These are phyloP conservation scores for Malachius bipustulatus DNA, from an alignment of 2,888 invertebrate species.

Conservation along the genomic window DNA sequence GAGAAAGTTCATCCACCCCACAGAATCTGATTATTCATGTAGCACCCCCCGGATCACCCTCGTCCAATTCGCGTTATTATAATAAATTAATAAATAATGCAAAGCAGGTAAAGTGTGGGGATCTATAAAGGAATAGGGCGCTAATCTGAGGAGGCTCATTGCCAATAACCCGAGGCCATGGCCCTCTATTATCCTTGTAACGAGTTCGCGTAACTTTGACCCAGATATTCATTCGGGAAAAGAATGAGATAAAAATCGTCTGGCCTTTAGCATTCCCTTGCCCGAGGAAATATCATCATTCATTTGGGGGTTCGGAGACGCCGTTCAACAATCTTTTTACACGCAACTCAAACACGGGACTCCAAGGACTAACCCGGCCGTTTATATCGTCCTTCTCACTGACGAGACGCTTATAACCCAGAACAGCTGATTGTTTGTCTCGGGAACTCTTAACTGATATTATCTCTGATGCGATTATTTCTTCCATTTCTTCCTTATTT, in stretches of 20 bases:
- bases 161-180: slow-evolving; percentile 27
- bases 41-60: no score
- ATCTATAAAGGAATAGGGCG: slow-evolving; percentile 13
- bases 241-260: slow-evolving; percentile 35
- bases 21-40: no score
- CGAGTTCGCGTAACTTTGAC: slow-evolving; percentile 35
- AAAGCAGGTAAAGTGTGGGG: slow-evolving; percentile 20
- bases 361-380: no score
- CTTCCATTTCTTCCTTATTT: no score
- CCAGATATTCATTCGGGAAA: slow-evolving; percentile 33
- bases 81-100: slow-evolving; percentile 26
- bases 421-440: no score
- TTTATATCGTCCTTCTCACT: no score
- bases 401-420: no score
- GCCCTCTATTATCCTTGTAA: slow-evolving; percentile 32
- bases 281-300: slow-evolving; percentile 22
- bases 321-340: slow-evolving; percentile 7
- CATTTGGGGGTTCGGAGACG: slow-evolving; percentile 14
- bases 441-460: no score
- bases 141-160: slow-evolving; percentile 27
- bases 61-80: no score
- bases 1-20: no score
- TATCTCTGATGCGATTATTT: no score
- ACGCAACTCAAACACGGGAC: no score
- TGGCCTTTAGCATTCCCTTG: slow-evolving; percentile 27